Base-by-base conservation (phyloP, 2,888 invertebrate genomes). In the Lepidocyrtoides sp. region DNA sequence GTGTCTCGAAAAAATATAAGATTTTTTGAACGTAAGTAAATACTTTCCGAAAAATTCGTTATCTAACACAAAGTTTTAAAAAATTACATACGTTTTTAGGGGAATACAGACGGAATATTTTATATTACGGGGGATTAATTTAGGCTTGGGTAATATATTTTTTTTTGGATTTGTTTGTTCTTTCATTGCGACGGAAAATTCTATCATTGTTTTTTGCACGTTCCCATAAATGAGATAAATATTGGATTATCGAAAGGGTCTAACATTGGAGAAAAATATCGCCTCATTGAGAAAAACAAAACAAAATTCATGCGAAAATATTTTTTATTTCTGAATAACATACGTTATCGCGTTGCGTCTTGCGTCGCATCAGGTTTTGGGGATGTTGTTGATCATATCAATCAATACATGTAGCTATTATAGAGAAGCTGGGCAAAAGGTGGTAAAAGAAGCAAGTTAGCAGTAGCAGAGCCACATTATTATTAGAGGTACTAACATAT, bases 361-460 rank as follows among this genome's bases (percentile, higher is more conserved):
- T 29, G 66, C 66, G 66, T 66, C 29, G n/a, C 66, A 0, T 66
- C 32, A 66, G 66, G 66, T 66, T 32, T 32, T 60, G 54, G 14
- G 54, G 60, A n/a, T 60, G 60, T 29, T 32, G 66, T 66, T 32
- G 29, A 12, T 66, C 32, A 66, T 2, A 29, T 32, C n/a, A 66
- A 29, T n/a, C 32, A 5, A 60, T 60, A 26, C 1, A 12, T 26
- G 5, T 2, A 1, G 26, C 17, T 57, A 29, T 32, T n/a, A 7
- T 32, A 5, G 32, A 26, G 5, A 26, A n/a, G n/a, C n/a, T n/a
- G n/a, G n/a, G n/a, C n/a, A 26, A n/a, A 3, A 26, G 60, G 23
- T 60, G 23, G 60, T 26, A 51, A n/a, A 51, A n/a, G 26, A 0
- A n/a, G 60, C 60, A 17, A 26, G 26, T 60, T 54, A 51, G 14